Evolutionary conservation across 2,888 invertebrate species (phyloP).

Genomic region (Proisotoma minuta): DNA sequence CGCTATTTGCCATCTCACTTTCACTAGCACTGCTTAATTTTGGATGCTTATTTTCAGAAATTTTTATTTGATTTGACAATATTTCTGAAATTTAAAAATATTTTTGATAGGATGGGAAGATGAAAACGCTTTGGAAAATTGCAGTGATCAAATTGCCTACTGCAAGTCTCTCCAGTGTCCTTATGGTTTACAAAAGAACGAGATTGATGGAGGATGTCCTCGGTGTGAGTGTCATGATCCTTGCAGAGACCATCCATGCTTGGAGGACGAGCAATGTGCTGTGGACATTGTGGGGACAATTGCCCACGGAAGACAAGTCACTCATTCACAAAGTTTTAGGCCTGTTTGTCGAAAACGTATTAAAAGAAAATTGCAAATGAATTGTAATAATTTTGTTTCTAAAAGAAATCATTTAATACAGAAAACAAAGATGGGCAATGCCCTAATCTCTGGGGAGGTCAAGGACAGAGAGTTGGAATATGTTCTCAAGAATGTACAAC

Average conservation of each 20-base stretch:
- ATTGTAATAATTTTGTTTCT: constrained; percentile 9
- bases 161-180: constrained; percentile 59
- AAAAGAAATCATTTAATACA: constrained; percentile 10
- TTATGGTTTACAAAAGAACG: constrained; percentile 64
- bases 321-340: constrained; percentile 52
- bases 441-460: constrained; percentile 56
- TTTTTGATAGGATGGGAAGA: background rate
- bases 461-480: constrained; percentile 56
- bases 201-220: constrained; percentile 61
- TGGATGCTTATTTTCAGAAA: background rate
- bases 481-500: constrained; percentile 70
- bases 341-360: constrained; percentile 64
- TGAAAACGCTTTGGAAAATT: background rate
- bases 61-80: background rate
- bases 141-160: background rate
- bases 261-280: constrained; percentile 64
- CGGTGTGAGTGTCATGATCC: constrained; percentile 72
- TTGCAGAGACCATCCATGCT: constrained; percentile 61
- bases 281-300: constrained; percentile 51
- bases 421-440: constrained; percentile 17
- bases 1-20: no score
- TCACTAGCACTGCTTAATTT: no score
- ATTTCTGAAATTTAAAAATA: background rate
- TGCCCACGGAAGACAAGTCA: constrained; percentile 49
- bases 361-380: constrained; percentile 10